Evolutionary conservation across 2,888 invertebrate genomes (phyloP).

Genomic region (Erebia ligea): DNA sequence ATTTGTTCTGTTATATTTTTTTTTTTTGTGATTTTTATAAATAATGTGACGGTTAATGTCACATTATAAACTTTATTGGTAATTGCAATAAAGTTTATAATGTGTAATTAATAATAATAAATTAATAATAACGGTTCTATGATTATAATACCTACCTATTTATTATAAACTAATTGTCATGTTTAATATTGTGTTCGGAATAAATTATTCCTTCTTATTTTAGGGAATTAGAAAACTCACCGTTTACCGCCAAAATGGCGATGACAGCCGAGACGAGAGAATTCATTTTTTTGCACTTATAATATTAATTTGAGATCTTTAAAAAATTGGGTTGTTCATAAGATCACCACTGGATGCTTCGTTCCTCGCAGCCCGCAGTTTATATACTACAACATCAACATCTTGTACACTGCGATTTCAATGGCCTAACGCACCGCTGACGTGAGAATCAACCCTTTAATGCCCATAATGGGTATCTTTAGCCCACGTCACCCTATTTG

Average conservation of each 20-base stretch:
- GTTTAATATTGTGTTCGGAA: conserved; percentile 14
- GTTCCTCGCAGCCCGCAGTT: conserved; percentile 64
- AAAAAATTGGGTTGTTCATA: conserved; percentile 43
- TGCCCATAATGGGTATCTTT: background rate
- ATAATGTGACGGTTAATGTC: too few relatives aligned
- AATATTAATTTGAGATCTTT: conserved; percentile 36
- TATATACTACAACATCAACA: conserved; percentile 74
- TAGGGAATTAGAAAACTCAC: conserved; percentile 55
- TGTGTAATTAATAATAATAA: too few relatives aligned
- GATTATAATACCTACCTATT: background rate
- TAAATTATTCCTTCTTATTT: conserved; percentile 22
- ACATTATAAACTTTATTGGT: too few relatives aligned
- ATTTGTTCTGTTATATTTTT: too few relatives aligned
- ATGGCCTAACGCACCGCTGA: conserved; percentile 69
- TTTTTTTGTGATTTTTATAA: too few relatives aligned
- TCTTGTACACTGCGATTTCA: conserved; percentile 70
- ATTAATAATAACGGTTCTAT: too few relatives aligned
- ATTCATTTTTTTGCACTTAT: conserved; percentile 53
- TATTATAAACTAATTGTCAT: background rate
- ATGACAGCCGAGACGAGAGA: conserved; percentile 51
- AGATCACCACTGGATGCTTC: conserved; percentile 61
- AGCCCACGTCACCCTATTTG: background rate
- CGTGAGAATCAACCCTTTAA: conserved; percentile 69
- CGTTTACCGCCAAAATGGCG: conserved; percentile 66
- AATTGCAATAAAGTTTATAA: too few relatives aligned